Conservation (phyloP, 2,113 vertebrate genomes). For the Oceanodroma tethys region DNA sequence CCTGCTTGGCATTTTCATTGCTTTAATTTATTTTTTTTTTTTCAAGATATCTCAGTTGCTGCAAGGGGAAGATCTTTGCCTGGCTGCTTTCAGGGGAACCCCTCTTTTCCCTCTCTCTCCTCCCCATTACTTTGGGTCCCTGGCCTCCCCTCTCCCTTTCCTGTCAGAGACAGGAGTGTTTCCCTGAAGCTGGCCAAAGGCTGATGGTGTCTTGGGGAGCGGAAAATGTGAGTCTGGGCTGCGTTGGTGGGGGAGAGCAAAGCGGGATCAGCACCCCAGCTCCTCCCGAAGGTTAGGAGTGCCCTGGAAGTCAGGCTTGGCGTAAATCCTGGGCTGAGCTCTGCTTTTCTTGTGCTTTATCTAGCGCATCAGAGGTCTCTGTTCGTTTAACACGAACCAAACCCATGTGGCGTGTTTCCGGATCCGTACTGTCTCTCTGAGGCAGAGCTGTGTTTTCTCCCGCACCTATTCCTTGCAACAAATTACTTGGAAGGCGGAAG, state of each 20-base stretch:
- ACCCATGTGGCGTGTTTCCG: not conserved
- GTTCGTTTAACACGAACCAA: not conserved
- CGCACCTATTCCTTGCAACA: not conserved
- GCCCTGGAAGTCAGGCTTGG: not conserved
- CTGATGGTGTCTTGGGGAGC: not conserved
- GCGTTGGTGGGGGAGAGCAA: rapidly evolving
- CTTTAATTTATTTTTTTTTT: not conserved
- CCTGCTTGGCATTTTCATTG: not conserved
- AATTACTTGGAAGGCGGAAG: not conserved
- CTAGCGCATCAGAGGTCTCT: not conserved
- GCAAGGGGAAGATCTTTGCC: not conserved
- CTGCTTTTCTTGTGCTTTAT: not conserved
- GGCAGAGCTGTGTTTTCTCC: not conserved
- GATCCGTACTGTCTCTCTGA: not conserved
- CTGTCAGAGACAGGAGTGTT: not conserved
- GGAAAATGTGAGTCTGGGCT: not conserved
- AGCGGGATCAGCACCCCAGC: not conserved
- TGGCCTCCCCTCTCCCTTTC: not conserved
- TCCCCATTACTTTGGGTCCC: not conserved
- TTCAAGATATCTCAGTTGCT: not conserved
- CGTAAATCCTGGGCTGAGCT: not conserved
- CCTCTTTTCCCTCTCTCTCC: not conserved
- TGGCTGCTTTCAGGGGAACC: not conserved
- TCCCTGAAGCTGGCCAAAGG: not conserved
- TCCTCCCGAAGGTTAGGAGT: not conserved